A percentile compares a stretch with the other conserved stretches of the same genome.
Evolutionary conservation across 1,140 invertebrate species (phyloP).

Genomic region (Hetaerina americana): DNA sequence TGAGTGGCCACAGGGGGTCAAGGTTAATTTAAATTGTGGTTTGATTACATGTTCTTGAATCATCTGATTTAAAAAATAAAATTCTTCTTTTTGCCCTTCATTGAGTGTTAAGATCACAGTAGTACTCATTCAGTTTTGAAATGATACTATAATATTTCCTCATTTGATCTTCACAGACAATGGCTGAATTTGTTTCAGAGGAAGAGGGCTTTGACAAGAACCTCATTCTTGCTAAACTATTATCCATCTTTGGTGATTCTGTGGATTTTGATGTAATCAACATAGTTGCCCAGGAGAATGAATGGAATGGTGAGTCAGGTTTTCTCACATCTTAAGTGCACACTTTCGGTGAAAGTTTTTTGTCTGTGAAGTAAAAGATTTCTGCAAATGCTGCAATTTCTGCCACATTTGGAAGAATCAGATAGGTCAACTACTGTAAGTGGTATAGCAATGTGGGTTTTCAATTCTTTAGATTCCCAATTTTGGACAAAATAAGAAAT

Average conservation of each 20-base stretch:
- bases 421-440: too few species aligned
- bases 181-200: too few species aligned
- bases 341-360: background rate
- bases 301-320: background rate
- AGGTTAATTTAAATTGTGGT: too few species aligned
- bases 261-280: background rate
- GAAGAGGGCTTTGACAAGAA: background rate
- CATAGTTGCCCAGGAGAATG: background rate
- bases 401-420: background rate
- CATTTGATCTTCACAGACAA: too few species aligned
- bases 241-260: background rate
- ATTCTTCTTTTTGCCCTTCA: too few species aligned
- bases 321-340: background rate
- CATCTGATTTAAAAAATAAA: too few species aligned
- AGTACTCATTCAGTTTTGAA: too few species aligned
- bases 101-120: too few species aligned
- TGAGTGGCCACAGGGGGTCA: too few species aligned
- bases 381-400: background rate
- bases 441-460: background rate
- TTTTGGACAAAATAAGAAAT: background rate
- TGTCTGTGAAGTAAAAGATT: background rate
- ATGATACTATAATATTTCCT: too few species aligned
- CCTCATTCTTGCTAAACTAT: background rate
- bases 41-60: too few species aligned
- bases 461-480: background rate